A percentile compares a stretch with the other conserved stretches of the same genome.
Conservation (phyloP, 2,797 vertebrate species). For the Phrynocephalus forsythii region DNA sequence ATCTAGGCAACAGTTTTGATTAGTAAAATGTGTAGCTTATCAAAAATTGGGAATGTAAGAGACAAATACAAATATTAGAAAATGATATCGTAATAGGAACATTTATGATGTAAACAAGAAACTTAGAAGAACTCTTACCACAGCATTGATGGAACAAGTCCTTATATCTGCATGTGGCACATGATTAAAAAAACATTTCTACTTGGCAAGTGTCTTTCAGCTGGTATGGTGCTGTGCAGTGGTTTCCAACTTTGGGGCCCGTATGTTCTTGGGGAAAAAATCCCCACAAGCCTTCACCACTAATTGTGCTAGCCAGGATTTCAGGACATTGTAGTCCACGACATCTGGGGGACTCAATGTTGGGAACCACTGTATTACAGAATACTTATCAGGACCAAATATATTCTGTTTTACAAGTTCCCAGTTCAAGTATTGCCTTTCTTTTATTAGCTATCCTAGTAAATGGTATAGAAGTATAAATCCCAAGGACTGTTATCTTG, state of each 20-base stretch:
- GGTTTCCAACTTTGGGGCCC: no score
- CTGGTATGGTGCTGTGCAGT: not conserved
- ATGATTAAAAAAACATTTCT: not conserved
- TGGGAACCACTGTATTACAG: not conserved
- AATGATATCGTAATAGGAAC: not conserved
- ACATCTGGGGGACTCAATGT: no score
- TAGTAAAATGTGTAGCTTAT: not conserved
- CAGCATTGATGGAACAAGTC: not conserved
- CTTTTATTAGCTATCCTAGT: not conserved
- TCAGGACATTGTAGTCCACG: no score
- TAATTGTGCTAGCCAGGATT: no score
- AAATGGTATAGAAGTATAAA: not conserved
- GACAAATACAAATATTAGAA: not conserved
- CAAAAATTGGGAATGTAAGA: not conserved
- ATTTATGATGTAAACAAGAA: not conserved
- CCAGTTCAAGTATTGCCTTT: not conserved
- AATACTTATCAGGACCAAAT: not conserved
- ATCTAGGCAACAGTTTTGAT: not conserved
- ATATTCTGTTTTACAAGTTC: not conserved
- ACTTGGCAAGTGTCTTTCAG: not conserved
- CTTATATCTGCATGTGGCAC: not conserved
- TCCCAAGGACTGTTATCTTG: not conserved
- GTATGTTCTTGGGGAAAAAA: no score
- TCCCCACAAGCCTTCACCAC: no score
- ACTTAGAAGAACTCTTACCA: not conserved